Evolutionary conservation across 2,888 invertebrate species (phyloP).

Genomic region (Stramonita haemastoma): DNA sequence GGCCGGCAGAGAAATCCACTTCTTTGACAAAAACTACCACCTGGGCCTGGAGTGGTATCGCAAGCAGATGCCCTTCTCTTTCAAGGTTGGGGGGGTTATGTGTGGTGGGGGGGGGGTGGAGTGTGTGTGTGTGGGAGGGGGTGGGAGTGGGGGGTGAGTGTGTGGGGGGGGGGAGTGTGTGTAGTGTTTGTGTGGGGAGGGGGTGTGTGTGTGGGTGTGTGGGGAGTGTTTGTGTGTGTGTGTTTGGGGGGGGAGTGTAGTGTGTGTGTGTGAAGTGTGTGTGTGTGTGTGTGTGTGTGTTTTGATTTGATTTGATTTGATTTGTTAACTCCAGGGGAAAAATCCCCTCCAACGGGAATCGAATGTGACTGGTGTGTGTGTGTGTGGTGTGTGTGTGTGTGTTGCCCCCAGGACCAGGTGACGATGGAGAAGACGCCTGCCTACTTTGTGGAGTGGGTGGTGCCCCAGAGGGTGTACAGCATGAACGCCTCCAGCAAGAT

Average conservation of each 20-base stretch:
- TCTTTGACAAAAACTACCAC: constrained; percentile 96
- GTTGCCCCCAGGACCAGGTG: constrained; percentile 91
- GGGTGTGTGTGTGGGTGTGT: too few relatives aligned
- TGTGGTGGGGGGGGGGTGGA: too few relatives aligned
- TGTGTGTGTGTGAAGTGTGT: too few relatives aligned
- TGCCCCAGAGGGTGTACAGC: constrained; percentile 92
- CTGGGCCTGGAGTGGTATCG: constrained; percentile 94
- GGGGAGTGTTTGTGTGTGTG: too few relatives aligned
- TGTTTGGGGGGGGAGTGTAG: too few relatives aligned
- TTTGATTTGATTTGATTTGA: too few relatives aligned
- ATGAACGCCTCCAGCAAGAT: constrained; percentile 94
- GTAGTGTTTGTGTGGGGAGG: too few relatives aligned
- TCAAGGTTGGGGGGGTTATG: constrained; percentile 80
- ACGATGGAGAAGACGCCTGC: constrained; percentile 98
- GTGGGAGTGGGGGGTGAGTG: not conserved
- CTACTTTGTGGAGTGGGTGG: constrained; percentile 95
- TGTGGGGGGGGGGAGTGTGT: not conserved
- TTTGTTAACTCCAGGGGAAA: too few relatives aligned
- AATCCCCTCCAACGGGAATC: too few relatives aligned
- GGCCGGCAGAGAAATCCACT: constrained; percentile 96
- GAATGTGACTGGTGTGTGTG: too few relatives aligned
- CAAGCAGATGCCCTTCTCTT: constrained; percentile 92
- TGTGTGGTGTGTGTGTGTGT: too few relatives aligned
- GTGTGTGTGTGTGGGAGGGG: not conserved
- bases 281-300: not conserved